Evolutionary conservation across 2,888 invertebrate species (phyloP), one percentile per base, ranked within the genome.

Genomic region (Drosophila vallismaia): DNA sequence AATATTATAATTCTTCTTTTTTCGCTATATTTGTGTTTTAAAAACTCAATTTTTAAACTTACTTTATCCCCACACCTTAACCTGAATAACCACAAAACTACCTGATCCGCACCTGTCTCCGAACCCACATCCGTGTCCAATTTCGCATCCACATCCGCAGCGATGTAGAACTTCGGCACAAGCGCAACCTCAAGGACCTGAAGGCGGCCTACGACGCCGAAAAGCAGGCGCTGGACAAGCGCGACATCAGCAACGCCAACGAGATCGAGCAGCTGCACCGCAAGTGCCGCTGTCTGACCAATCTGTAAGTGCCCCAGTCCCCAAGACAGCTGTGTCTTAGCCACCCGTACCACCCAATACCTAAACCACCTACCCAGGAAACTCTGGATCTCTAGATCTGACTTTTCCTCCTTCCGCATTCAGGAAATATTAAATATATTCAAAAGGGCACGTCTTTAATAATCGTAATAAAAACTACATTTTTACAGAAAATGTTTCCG

Each of bases 231-330:
- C 80, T 92, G 75, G 91, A 92, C 54, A 90, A 92, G 74, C 91
- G 92, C 70, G 91, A 92, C 74, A 92, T 93, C 50, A 93, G 93
- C 83, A 93, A 93, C 79, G 90, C 92, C 31, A 92, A 93, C 82
- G 92, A 93, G 77, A 93, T 93, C 64, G 93, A 93, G 79, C 93
- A 93, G 77, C 89, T 93, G 73, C 93, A 93, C 79, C 90, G 92
- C 72, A 93, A 93, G 79, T 93, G 93, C 81, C 92, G 92, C 75
- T 93, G 93, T 79, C 89, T 93, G 63, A 93, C 93, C 24, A 93
- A 93, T 91, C 86, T 93, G 93, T 93, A 91, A 93, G 93, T 92
- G 38, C 0, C 19, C 42, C 31, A 36, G 40, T 24, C 38, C 24
- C 4, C 12, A 8, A 54, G n/a, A 31, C 10, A 42, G 31, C 44